These are phyloP conservation scores for Pempheris klunzingeri DNA, from an alignment of 2,797 vertebrate species.

Conservation along the genomic window DNA sequence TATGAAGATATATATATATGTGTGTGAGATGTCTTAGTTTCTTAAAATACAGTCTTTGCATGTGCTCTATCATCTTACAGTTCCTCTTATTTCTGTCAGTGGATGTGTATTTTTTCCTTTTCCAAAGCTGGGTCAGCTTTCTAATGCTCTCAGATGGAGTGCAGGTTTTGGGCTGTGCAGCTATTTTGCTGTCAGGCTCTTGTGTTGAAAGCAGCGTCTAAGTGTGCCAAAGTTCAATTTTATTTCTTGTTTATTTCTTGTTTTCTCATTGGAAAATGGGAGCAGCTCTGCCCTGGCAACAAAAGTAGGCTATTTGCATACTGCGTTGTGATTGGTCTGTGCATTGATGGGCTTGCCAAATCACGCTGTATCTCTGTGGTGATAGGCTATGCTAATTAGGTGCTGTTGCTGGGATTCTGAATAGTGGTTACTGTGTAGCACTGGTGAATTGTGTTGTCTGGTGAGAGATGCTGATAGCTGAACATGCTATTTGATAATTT, in stretches of 20 bases:
- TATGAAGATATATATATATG: slow-evolving; percentile 1
- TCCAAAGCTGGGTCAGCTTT: slow-evolving; percentile 85
- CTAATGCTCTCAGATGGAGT: slow-evolving; percentile 83
- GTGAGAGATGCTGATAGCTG: slow-evolving; percentile 96
- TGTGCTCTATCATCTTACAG: slow-evolving; percentile 74
- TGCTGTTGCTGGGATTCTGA: slow-evolving; percentile 99
- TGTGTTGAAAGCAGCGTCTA: slow-evolving; percentile 88
- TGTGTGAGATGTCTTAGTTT: slow-evolving; percentile 15
- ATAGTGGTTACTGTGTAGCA: slow-evolving; percentile 92
- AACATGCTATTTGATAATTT: slow-evolving; percentile 93
- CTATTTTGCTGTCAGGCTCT: slow-evolving; percentile 88
- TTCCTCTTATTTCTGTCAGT: slow-evolving; percentile 84
- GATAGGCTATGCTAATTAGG: slow-evolving; percentile 99
- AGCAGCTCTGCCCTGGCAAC: slow-evolving; percentile 99
- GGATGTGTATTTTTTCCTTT: slow-evolving; percentile 81
- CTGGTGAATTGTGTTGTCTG: slow-evolving; percentile 97
- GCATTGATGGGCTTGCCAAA: slow-evolving; percentile 91
- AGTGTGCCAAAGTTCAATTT: slow-evolving; percentile 99
- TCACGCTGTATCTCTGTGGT: slow-evolving; percentile 90
- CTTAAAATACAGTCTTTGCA: slow-evolving; percentile 60
- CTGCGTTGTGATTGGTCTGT: slow-evolving; percentile 91
- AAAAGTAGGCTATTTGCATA: slow-evolving; percentile 98
- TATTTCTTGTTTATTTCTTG: slow-evolving; percentile 99
- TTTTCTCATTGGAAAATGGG: slow-evolving; percentile 98
- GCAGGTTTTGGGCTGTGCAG: slow-evolving; percentile 86